Base-by-base conservation (phyloP, 2,888 invertebrate genomes). In the Leptopilina syphax region DNA sequence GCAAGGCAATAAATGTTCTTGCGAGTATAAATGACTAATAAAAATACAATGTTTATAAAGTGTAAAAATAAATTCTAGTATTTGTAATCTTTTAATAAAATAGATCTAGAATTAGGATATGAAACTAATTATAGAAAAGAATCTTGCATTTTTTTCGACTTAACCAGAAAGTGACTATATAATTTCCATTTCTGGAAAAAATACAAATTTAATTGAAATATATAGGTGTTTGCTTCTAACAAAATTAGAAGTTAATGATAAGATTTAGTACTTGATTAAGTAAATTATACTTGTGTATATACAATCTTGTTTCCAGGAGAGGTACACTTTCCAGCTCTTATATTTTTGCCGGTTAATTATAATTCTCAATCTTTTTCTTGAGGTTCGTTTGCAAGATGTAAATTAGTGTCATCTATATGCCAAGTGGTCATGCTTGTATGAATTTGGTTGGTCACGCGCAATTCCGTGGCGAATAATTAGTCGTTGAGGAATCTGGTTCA, bases 381-480 rank as follows among this genome's bases (percentile, higher is more conserved):
- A n/a, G 27, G 34, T 57, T 73, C 73, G 54, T 57, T 73, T 73
- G 13, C 27, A 10, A 41, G 57, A 73, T 73, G 73, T 34, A 73
- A 73, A 73, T 73, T 57, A 41, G 41, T 73, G 57, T 73, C 57
- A 57, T 73, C 73, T 73, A 41, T 73, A 73, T 73, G 73, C 73
- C 73, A 73, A 73, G 73, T 54, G 65, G 60, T 47, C 77, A 60
- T 47, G 82, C 78, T 67, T 79, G 77, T 65, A 81, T 77, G 78
- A 80, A 80, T 80, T 82, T 54, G 63, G 80, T 80, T 76, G 80
- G 80, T 79, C 79, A 79, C 76, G 80, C 66, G 65, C 77, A 54
- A 78, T 77, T 44, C 78, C n/a, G 34, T n/a, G 70, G 76, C 76
- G 73, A 57, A 76, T 78, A 81, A 81, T 82, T 80, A 80, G 77